Evolutionary conservation across 2,888 invertebrate genomes (phyloP).

Genomic region (Drosophila atripex): DNA sequence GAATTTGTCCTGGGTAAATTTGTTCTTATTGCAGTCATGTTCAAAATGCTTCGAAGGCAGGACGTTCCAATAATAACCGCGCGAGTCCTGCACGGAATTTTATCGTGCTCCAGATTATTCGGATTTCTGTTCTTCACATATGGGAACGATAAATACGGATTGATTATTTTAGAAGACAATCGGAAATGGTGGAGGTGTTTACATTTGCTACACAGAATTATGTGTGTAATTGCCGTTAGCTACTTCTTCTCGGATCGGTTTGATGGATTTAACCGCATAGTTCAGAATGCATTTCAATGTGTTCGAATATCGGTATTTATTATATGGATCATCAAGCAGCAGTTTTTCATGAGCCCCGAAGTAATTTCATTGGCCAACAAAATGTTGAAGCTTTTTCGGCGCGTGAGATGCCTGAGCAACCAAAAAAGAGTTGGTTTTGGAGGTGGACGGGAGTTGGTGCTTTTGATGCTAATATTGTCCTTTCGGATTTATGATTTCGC

Average conservation of each 20-base stretch:
- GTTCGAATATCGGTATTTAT: background rate
- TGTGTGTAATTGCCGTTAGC: background rate
- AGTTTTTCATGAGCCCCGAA: background rate
- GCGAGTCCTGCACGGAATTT: background rate
- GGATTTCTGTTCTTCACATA: background rate
- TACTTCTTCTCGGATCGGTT: too few relatives aligned
- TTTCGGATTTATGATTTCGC: background rate
- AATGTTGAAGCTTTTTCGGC: background rate
- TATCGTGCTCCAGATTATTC: background rate
- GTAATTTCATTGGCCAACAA: background rate
- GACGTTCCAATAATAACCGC: background rate
- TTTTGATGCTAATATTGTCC: background rate
- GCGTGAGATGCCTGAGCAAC: background rate
- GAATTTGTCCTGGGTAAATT: background rate
- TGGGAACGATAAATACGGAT: background rate
- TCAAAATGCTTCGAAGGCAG: background rate
- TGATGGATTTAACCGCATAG: too few relatives aligned
- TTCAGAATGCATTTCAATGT: background rate
- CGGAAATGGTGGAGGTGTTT: background rate
- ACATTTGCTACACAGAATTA: background rate
- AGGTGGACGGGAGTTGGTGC: background rate
- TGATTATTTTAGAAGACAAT: background rate
- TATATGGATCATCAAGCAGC: background rate
- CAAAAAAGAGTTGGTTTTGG: background rate
- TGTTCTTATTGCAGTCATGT: background rate